Conservation (phyloP, 1,140 invertebrate genomes). For the Drosophila leontia region DNA sequence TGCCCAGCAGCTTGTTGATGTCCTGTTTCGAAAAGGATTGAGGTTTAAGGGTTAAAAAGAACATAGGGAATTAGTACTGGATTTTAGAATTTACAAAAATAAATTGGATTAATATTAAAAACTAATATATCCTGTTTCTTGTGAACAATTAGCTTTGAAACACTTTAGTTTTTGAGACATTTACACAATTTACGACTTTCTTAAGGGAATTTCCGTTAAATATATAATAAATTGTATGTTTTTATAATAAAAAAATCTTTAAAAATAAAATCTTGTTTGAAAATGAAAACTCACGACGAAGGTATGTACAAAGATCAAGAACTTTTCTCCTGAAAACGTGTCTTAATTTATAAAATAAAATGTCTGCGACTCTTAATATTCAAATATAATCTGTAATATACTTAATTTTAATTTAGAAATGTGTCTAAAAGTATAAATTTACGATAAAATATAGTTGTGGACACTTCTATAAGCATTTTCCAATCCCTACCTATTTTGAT, state of each 20-base stretch:
- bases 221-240: no score
- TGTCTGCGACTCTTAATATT: not conserved
- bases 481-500: not conserved
- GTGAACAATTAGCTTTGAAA: not conserved
- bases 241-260: no score
- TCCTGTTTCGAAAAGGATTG: constrained; percentile 85
- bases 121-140: not conserved
- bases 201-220: no score
- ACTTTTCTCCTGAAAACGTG: not conserved
- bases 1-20: constrained; percentile 94
- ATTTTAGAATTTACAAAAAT: no score
- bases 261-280: not conserved
- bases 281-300: not conserved
- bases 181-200: no score
- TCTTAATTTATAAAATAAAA: not conserved
- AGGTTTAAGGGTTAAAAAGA: not conserved
- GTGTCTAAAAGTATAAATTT: not conserved
- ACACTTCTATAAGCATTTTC: not conserved
- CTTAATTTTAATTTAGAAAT: no score
- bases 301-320: not conserved
- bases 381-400: not conserved
- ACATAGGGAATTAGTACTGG: not conserved
- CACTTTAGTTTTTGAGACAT: not conserved
- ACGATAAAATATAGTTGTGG: not conserved
- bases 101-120: no score